Base-by-base conservation (phyloP, 2,113 vertebrate species). In the Xenotilapia leptura region DNA sequence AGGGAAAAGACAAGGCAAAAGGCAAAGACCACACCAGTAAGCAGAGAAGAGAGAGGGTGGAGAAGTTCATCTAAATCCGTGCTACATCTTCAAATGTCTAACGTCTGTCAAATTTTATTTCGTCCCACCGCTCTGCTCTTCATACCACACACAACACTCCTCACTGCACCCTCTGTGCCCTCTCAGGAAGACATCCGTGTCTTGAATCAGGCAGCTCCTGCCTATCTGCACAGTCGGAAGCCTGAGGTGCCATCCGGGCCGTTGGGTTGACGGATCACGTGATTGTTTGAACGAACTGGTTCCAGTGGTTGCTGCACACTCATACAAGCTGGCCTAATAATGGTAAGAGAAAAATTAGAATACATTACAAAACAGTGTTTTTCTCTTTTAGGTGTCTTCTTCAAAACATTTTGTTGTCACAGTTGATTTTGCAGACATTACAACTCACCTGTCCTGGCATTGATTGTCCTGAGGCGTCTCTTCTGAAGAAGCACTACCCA, bases 151-250 rank as follows among this genome's bases (percentile, higher is more conserved):
- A 86, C 40, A 86, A 86, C 85, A 91, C 80, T 84, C 47, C 85
- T 80, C 82, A 92, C 70, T 83, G 56, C 53, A 90, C 87, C 68
- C 65, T 82, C 65, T 21, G 83, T 38, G 83, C 45, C 79, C 84
- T 75, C 81, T 84, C 55, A 55, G 81, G 82, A 80, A 90, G 68
- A 88, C 62, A 26, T 79, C n/a, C 1, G 17, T 82, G 84, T 87
- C 84, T 84, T 31, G 77, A 80, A 85, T 80, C 77, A 88, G 42
- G 62, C 81, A 87, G 90, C 91, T 92, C 65, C n/a, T 91, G 92
- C 92, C 92, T 99, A 99, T 99, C 98, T 98, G 96, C 97, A 97
- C 62, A 98, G 97, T 87, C 96, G 97, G 95, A 99, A 99, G 94
- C 98, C 98, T 89, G 97, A 96, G 23, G 98, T 98, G 84, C 98